Percentiles rank a stretch among this genome's conserved stretches.
phyloP scores from a whole-genome alignment of 2,797 vertebrate genomes.

The Halcyon leucocephala region DNA sequence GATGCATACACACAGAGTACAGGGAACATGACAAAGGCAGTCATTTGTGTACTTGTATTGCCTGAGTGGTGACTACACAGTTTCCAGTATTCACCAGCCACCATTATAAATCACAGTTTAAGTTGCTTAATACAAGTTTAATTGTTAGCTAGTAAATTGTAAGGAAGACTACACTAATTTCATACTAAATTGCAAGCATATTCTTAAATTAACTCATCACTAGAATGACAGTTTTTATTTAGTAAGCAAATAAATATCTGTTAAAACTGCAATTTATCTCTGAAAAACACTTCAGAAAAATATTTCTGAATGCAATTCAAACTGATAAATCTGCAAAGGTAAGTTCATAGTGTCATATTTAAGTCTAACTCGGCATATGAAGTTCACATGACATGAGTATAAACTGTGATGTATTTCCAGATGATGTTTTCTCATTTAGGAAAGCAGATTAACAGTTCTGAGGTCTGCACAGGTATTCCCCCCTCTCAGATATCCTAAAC shows the following conservation, averaged over 20 bases:
- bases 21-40: background rate
- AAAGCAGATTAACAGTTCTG: background rate
- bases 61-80: background rate
- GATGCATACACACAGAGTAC: too few species aligned
- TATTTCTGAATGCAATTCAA: background rate
- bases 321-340: background rate
- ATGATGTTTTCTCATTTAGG: background rate
- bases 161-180: background rate
- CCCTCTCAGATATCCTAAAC: background rate
- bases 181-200: background rate
- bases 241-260: background rate
- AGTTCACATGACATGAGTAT: background rate
- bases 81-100: background rate
- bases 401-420: background rate
- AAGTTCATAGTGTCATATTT: background rate
- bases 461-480: background rate
- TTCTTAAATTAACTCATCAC: background rate
- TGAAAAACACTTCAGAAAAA: background rate
- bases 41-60: background rate
- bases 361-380: background rate
- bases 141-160: background rate
- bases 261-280: constrained; percentile 10
- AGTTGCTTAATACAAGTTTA: background rate
- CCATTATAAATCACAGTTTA: background rate
- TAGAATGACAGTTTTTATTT: background rate